phyloP scores from a whole-genome alignment of 2,113 vertebrate species.

The Spea multiplicata region DNA sequence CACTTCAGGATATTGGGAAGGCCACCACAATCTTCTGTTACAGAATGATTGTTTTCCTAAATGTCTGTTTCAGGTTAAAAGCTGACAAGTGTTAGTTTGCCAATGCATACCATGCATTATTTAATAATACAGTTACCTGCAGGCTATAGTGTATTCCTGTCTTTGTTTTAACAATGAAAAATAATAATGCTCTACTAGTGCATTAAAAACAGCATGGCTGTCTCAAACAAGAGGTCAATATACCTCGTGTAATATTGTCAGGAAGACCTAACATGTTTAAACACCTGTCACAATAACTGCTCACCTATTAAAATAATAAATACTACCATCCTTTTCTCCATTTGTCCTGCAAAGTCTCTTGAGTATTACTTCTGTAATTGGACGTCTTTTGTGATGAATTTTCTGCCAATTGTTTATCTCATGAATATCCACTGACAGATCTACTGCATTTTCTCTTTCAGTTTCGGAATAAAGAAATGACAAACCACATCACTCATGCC shows the following conservation, averaged over 20 bases:
- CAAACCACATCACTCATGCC: neutral
- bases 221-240: too few relatives aligned
- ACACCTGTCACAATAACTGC: neutral
- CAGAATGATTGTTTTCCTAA: too few relatives aligned
- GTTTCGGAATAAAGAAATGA: constrained; percentile 8
- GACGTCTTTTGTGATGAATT: neutral
- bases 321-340: neutral
- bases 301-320: neutral
- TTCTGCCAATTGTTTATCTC: neutral
- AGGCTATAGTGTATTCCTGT: neutral
- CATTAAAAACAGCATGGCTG: neutral
- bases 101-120: too few relatives aligned
- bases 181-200: neutral
- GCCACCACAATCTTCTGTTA: too few relatives aligned
- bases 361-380: neutral
- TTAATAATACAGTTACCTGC: too few relatives aligned
- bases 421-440: constrained; percentile 2
- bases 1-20: too few relatives aligned
- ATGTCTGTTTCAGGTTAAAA: too few relatives aligned
- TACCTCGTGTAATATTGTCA: too few relatives aligned
- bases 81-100: too few relatives aligned
- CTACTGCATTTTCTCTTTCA: neutral
- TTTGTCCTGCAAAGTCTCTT: neutral
- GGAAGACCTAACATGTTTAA: too few relatives aligned
- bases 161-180: neutral